Conservation (phyloP, 2,888 invertebrate genomes). For the Artemia sp. region DNA sequence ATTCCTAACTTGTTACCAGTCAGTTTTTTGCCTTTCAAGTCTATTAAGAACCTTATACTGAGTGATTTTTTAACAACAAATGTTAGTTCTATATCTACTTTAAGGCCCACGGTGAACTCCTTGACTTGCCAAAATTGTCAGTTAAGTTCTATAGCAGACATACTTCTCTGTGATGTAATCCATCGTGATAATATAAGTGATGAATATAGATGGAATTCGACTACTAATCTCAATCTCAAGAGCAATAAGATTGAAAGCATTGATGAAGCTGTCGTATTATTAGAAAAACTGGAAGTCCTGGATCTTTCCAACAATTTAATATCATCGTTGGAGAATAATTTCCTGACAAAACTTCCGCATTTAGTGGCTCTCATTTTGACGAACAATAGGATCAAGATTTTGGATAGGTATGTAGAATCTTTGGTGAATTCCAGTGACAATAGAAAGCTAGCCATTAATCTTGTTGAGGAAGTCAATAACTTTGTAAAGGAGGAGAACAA, state of each 20-base stretch:
- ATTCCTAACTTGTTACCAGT: conserved; percentile 58
- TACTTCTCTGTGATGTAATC: conserved; percentile 65
- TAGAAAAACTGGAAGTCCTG: conserved; percentile 33
- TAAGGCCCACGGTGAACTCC: conserved; percentile 45
- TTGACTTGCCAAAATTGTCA: conserved; percentile 49
- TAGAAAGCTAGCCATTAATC: conserved; percentile 1
- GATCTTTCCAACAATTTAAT: conserved; percentile 62
- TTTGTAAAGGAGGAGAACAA: no score
- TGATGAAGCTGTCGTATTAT: conserved; percentile 31
- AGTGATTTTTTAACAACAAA: conserved; percentile 44
- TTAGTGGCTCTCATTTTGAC: conserved; percentile 58
- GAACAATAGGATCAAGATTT: conserved; percentile 52
- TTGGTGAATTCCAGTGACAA: conserved; percentile 10
- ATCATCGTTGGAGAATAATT: conserved; percentile 43
- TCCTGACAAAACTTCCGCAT: conserved; percentile 54
- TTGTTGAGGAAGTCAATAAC: neutral
- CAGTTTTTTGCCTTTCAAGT: conserved; percentile 67
- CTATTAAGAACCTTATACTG: conserved; percentile 43
- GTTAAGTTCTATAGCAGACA: conserved; percentile 51
- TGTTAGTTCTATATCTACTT: conserved; percentile 29
- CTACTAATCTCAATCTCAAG: neutral
- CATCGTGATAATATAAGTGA: conserved; percentile 35
- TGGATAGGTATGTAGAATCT: conserved; percentile 30
- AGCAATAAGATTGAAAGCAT: conserved; percentile 19
- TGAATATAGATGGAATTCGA: neutral